These are phyloP conservation scores for Hypocryptadius cinnamomeus DNA, from an alignment of 2,113 vertebrate genomes.

Conservation along the genomic window DNA sequence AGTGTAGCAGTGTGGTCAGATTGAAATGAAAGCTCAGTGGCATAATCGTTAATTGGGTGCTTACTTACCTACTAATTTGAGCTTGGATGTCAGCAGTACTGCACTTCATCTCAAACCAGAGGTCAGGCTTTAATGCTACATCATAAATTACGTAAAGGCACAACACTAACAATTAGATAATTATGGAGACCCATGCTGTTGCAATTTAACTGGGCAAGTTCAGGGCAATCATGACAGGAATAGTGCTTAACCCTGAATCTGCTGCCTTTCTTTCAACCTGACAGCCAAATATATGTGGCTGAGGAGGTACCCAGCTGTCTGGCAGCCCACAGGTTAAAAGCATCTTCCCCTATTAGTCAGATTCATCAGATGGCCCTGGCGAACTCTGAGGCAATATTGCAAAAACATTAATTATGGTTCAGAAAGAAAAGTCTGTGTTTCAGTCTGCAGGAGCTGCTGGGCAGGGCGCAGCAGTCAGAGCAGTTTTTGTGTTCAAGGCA, in stretches of 20 bases:
- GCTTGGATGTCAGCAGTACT: conserved; percentile 70
- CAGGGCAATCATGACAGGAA: conserved; percentile 70
- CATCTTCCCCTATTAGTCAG: conserved; percentile 37
- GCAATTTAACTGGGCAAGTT: conserved; percentile 74
- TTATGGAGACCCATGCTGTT: conserved; percentile 75
- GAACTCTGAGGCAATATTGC: conserved; percentile 56
- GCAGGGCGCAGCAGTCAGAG: not conserved
- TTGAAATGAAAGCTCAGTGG: conserved; percentile 71
- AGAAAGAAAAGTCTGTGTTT: conserved; percentile 30
- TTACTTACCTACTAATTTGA: conserved; percentile 80
- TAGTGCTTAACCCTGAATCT: conserved; percentile 66
- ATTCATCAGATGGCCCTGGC: conserved; percentile 23
- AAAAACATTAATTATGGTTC: conserved; percentile 54
- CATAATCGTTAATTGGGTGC: conserved; percentile 74
- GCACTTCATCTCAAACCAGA: conserved; percentile 70
- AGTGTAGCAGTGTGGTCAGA: conserved; percentile 74
- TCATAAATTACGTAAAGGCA: conserved; percentile 75
- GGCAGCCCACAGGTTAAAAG: conserved; percentile 56
- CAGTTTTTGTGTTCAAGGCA: not conserved
- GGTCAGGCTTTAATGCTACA: conserved; percentile 76
- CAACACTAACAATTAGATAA: conserved; percentile 79
- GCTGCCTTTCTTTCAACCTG: conserved; percentile 43
- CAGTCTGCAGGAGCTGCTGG: conserved; percentile 5
- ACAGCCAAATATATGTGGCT: not conserved
- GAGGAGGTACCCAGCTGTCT: conserved; percentile 3